Conservation (phyloP, 1,140 invertebrate species). For the Hermatobates lingyangjiaoensis region DNA sequence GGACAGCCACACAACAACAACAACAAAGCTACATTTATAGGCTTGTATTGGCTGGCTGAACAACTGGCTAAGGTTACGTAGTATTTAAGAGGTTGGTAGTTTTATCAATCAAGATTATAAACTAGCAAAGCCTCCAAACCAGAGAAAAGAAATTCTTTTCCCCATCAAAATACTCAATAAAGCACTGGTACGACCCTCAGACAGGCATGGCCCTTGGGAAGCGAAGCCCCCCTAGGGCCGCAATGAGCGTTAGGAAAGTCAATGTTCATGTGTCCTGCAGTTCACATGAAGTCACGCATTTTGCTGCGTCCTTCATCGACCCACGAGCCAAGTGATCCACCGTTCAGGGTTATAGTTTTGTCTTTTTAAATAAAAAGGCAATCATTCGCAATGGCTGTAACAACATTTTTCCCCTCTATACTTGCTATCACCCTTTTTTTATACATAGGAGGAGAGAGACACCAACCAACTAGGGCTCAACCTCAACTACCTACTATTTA, state of each 20-base stretch:
- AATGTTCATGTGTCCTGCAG: conserved; percentile 63
- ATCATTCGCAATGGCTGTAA: too few relatives aligned
- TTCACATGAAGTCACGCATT: conserved; percentile 57
- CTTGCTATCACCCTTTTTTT: too few relatives aligned
- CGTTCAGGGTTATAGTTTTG: conserved; percentile 27
- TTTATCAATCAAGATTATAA: too few relatives aligned
- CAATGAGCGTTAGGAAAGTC: conserved; percentile 63
- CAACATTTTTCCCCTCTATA: too few relatives aligned
- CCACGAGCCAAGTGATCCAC: conserved; percentile 54
- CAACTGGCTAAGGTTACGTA: too few relatives aligned
- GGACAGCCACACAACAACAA: too few relatives aligned
- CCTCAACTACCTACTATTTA: not conserved
- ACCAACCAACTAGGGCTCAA: not conserved
- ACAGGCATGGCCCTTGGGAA: conserved; percentile 32
- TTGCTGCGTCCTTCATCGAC: conserved; percentile 69
- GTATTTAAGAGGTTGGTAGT: too few relatives aligned
- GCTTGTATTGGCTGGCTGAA: too few relatives aligned
- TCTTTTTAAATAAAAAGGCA: not conserved
- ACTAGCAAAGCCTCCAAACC: too few relatives aligned
- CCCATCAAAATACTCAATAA: too few relatives aligned
- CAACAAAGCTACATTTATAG: too few relatives aligned
- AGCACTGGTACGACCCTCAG: conserved; percentile 30
- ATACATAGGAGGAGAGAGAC: not conserved
- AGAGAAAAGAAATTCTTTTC: too few relatives aligned
- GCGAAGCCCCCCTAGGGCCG: conserved; percentile 30